Base-by-base conservation (phyloP, 2,797 vertebrate genomes). In the Sylvilagus floridanus region DNA sequence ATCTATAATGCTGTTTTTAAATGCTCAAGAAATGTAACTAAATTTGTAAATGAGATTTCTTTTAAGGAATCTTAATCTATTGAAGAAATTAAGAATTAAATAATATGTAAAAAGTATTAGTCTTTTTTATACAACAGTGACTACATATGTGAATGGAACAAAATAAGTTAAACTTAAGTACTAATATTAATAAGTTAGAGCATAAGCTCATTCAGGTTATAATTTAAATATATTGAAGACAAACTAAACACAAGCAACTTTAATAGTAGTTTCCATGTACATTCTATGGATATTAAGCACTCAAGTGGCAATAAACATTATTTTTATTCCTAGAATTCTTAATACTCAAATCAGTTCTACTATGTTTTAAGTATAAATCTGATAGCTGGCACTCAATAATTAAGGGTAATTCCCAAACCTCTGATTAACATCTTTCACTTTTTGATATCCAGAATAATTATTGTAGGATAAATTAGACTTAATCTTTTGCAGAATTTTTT, bases 361-460 rank as follows among this genome's bases (percentile, higher is more conserved):
- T 47, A 13, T 82, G 82, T 68, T 88, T 72, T 88, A 22, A 82
- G 82, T 87, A 75, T 72, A 79, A 87, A 82, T 93, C 57, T 69
- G 30, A 42, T 84, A 32, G 28, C 65, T 26, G 52, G 42, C 65
- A 13, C 50, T 21, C 32, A 57, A 8, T 57, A 75, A 37, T 73
- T 57, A 88, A 47, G 7, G 12, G 28, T 42, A 68, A 66, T 30
- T 88, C 22, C 24, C 60, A 93, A 81, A 5, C 17, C 28, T 82
- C 11, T 87, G 22, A 81, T 81, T 87, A 66, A 72, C 28, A 57
- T 82, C 28, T 65, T 82, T 73, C 32, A 19, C 62, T 47, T 86
- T 88, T 54, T 60, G 62, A 66, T n/a, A 19, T 82, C 88, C 22
- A 32, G 47, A 88, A 88, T 16, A 88, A 81, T 22, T 52, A 81